Percentiles rank a stretch among this genome's conserved stretches.
phyloP scores from a whole-genome alignment of 1,140 invertebrate genomes.

The Carcinoscorpius rotundicauda region DNA sequence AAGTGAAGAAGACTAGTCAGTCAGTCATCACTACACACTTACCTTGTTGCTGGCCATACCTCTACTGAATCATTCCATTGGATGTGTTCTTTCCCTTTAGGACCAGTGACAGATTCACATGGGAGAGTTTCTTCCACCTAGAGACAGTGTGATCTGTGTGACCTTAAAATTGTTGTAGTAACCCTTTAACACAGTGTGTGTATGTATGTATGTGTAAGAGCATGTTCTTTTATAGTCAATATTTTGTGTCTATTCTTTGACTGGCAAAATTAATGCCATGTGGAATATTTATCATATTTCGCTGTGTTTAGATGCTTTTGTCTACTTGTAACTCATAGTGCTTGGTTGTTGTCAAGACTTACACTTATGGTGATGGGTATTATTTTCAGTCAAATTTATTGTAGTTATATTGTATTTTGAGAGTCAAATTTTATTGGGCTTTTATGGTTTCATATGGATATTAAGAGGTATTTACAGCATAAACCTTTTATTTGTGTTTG shows the following conservation, averaged over 20 bases:
- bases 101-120: neutral
- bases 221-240: no score
- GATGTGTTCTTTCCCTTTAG: no score
- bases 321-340: neutral
- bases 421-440: neutral
- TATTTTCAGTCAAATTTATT: neutral
- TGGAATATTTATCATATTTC: no score
- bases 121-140: neutral
- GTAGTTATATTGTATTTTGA: neutral
- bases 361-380: neutral
- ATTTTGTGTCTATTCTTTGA: no score
- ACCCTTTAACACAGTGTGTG: neutral
- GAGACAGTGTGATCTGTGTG: neutral
- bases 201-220: no score
- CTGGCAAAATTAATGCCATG: no score
- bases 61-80: no score
- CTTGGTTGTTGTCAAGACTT: neutral
- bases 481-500: no score
- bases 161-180: neutral
- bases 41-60: neutral
- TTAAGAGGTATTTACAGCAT: neutral
- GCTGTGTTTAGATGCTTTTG: no score
- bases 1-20: constrained; percentile 21
- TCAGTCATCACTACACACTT: neutral
- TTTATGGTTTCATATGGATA: neutral